Conservation (phyloP, 2,888 invertebrate genomes). For the Blera fallax region DNA sequence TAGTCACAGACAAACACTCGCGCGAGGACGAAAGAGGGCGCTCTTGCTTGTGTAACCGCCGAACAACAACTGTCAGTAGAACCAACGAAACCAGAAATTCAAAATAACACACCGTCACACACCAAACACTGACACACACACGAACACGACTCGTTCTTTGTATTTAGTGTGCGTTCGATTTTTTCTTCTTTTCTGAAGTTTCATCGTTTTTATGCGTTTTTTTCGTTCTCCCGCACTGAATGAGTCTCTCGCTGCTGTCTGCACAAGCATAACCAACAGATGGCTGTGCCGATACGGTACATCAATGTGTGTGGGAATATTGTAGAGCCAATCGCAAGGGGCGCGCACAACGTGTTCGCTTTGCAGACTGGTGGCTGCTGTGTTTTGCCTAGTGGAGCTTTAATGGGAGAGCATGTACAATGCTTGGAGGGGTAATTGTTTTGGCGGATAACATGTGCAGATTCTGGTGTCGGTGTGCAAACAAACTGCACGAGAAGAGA, state of each 20-base stretch:
- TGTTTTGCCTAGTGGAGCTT: constrained; percentile 6
- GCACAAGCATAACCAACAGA: constrained; percentile 60
- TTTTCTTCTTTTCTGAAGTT: constrained; percentile 42
- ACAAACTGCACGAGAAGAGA: neutral
- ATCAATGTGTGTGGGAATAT: constrained; percentile 30
- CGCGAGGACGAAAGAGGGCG: constrained; percentile 60
- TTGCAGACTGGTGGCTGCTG: constrained; percentile 49
- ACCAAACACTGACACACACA: constrained; percentile 8
- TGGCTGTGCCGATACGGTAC: constrained; percentile 26
- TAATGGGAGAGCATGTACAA: constrained; percentile 46
- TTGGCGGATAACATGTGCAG: constrained; percentile 26
- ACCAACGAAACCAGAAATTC: constrained; percentile 67
- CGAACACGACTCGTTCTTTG: constrained; percentile 20
- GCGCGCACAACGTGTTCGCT: constrained; percentile 65
- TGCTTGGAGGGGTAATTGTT: constrained; percentile 44
- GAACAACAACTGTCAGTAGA: constrained; percentile 74
- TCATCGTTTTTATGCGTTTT: constrained; percentile 30
- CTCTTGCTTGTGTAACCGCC: constrained; percentile 73
- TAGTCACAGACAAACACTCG: constrained; percentile 45
- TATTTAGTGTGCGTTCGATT: constrained; percentile 46
- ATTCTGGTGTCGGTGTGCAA: neutral
- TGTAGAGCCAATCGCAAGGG: constrained; percentile 56
- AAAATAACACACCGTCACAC: constrained; percentile 66
- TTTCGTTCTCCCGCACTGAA: constrained; percentile 40
- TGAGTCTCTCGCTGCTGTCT: constrained; percentile 46